Percentiles rank a stretch among this genome's conserved stretches.
Conservation (phyloP, 2,113 vertebrate genomes). For the Oenanthe oenanthe region DNA sequence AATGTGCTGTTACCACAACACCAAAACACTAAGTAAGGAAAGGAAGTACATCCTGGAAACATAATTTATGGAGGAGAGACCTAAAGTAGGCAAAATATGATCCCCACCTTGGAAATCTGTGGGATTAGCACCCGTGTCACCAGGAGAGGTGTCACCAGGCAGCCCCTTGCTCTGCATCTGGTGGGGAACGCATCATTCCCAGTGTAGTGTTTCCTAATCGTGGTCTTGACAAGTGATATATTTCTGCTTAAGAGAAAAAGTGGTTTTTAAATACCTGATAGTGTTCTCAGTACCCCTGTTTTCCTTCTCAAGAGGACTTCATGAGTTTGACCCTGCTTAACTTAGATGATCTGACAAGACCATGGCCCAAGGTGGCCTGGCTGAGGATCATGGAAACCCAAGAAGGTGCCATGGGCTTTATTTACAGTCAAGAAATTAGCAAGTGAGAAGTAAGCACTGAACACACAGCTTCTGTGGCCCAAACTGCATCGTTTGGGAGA, state of each 20-base stretch:
- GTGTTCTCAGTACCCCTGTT: neutral
- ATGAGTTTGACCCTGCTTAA: slow-evolving; percentile 42
- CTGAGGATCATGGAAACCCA: slow-evolving; percentile 55
- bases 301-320: neutral
- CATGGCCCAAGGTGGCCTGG: neutral
- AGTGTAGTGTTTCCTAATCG: neutral
- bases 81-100: slow-evolving; percentile 62
- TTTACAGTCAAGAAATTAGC: slow-evolving; percentile 57
- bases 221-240: neutral
- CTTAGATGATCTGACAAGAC: neutral
- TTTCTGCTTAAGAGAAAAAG: neutral
- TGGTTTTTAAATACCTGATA: neutral
- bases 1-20: slow-evolving; percentile 17
- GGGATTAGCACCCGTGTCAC: neutral
- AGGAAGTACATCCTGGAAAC: neutral
- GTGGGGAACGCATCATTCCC: neutral
- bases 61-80: slow-evolving; percentile 32
- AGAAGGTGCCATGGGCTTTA: slow-evolving; percentile 56
- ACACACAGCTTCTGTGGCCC: slow-evolving; percentile 46
- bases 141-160: neutral
- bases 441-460: slow-evolving; percentile 27
- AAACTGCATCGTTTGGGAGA: slow-evolving; percentile 43
- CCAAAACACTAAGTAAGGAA: neutral
- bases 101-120: slow-evolving; percentile 25
- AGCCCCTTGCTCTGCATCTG: neutral